Percentiles rank a stretch among this genome's conserved stretches.
These are phyloP conservation scores for Loripinus fragilis DNA, from an alignment of 2,888 invertebrate species.

Conservation along the genomic window DNA sequence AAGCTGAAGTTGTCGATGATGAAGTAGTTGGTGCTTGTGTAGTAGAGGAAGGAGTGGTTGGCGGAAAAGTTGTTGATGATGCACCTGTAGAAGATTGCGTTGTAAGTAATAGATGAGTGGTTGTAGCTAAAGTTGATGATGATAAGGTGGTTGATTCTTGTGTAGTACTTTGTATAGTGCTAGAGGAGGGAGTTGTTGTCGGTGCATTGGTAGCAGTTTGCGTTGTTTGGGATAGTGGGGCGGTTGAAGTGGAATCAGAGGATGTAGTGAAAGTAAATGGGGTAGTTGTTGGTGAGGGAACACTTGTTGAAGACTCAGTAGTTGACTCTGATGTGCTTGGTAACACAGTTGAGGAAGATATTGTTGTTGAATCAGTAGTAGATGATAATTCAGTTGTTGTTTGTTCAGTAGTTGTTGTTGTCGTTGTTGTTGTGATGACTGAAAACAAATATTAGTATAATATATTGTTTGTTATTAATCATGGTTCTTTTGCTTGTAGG, in stretches of 20 bases:
- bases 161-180: background rate
- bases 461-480: background rate
- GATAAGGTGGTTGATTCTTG: background rate
- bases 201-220: too few relatives aligned
- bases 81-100: background rate
- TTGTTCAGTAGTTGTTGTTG: background rate
- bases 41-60: background rate
- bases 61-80: background rate
- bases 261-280: background rate
- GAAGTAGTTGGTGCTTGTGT: background rate
- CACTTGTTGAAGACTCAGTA: background rate
- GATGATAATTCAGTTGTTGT: slow-evolving; percentile 1
- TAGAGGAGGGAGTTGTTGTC: background rate
- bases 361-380: slow-evolving; percentile 9
- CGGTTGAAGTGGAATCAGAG: background rate
- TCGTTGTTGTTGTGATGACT: background rate
- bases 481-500: too few relatives aligned
- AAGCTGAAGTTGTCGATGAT: background rate
- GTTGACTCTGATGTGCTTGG: background rate
- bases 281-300: background rate
- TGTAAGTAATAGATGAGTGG: background rate
- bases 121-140: background rate
- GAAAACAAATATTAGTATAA: background rate
- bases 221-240: background rate
- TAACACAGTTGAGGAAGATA: background rate